Conservation (phyloP, 2,797 vertebrate species). For the Girardinus metallicus region DNA sequence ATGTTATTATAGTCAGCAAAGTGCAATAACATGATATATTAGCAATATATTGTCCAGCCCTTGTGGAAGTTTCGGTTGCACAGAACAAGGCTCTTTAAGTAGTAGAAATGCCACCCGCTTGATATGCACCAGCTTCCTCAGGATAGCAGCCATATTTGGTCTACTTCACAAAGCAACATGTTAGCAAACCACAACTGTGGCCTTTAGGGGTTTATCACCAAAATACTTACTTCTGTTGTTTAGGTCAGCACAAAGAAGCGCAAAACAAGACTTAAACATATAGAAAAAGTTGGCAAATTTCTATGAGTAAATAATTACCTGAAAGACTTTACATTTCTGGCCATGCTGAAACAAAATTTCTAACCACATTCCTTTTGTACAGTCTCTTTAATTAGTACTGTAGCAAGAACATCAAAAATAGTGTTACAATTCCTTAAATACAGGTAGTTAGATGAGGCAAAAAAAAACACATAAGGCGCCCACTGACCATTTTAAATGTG, state of each 20-base stretch:
- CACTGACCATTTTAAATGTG: neutral
- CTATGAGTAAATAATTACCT: neutral
- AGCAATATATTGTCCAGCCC: neutral
- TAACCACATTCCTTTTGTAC: neutral
- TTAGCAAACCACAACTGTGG: neutral
- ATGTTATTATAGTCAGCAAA: neutral
- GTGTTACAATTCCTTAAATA: neutral
- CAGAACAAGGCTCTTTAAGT: neutral
- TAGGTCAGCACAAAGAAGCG: neutral
- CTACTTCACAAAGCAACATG: neutral
- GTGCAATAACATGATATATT: neutral
- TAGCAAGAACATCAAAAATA: neutral
- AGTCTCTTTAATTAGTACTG: neutral
- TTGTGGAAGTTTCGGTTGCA: neutral
- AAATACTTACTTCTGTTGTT: neutral
- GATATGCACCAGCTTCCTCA: neutral
- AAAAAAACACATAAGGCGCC: neutral
- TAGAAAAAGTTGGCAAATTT: neutral
- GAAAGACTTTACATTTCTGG: neutral
- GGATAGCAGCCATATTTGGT: neutral
- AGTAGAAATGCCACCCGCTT: neutral
- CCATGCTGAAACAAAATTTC: neutral
- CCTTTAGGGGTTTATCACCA: neutral
- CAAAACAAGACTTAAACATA: neutral
- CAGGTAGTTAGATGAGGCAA: neutral